These are phyloP conservation scores for Tetranychus urticae DNA, from an alignment of 1,140 invertebrate species.

Conservation along the genomic window DNA sequence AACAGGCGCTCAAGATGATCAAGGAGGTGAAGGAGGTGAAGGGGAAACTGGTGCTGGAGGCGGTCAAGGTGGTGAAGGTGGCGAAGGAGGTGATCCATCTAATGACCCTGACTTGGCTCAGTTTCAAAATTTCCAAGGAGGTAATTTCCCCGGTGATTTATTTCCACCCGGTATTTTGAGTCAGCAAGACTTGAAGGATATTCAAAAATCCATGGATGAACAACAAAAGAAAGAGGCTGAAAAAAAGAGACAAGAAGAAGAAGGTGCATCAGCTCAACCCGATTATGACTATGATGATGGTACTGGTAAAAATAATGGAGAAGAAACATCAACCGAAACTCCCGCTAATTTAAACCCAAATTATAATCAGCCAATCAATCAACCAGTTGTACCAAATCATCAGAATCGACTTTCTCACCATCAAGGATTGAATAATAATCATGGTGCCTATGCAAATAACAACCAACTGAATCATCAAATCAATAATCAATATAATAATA, in stretches of 20 bases:
- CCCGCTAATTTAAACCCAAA: no score
- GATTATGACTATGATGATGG: not conserved
- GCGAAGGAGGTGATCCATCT: not conserved
- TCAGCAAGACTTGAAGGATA: constrained; percentile 3
- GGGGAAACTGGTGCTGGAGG: not conserved
- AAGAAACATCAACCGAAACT: not conserved
- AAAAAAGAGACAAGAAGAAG: constrained; percentile 3
- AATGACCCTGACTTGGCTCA: not conserved
- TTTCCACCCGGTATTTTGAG: constrained; percentile 5
- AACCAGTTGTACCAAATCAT: no score
- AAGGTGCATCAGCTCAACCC: not conserved
- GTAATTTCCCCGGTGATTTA: constrained; percentile 2
- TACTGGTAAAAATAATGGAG: not conserved
- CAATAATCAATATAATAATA: no score
- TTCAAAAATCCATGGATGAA: constrained; percentile 2
- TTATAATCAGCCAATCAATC: no score
- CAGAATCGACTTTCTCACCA: no score
- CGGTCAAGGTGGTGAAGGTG: not conserved
- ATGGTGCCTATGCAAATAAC: no score
- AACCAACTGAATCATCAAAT: no score
- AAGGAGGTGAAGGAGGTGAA: not conserved
- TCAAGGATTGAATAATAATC: no score
- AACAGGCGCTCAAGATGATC: not conserved
- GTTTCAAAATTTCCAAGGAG: not conserved
- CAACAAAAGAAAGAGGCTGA: constrained; percentile 1